A percentile compares a stretch with the other conserved stretches of the same genome.
Evolutionary conservation across 2,113 vertebrate species (phyloP).

Genomic region (Rhipidura dahli): DNA sequence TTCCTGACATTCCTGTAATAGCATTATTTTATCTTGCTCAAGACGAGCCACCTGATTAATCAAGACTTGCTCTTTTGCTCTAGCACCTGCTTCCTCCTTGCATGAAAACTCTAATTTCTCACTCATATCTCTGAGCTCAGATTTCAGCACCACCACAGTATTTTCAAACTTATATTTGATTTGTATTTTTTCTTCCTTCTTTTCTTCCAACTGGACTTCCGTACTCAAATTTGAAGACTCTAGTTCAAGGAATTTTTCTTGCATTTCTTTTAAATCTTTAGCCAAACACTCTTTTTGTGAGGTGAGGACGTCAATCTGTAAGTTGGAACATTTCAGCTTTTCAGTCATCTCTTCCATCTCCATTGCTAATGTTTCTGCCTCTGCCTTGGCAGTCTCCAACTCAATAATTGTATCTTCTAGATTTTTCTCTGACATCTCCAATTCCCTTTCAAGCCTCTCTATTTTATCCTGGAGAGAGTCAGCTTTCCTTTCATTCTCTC

Average conservation of each 20-base stretch:
- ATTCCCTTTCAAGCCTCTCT: conserved; percentile 77
- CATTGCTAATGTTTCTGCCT: conserved; percentile 73
- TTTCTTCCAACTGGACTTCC: conserved; percentile 57
- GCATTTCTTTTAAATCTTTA: conserved; percentile 59
- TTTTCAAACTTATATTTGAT: conserved; percentile 52
- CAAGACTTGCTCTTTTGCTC: conserved; percentile 52
- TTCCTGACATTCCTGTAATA: conserved; percentile 63
- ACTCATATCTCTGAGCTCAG: conserved; percentile 60
- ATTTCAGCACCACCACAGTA: conserved; percentile 59
- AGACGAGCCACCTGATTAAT: conserved; percentile 31
- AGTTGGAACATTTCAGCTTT: conserved; percentile 5
- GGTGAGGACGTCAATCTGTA: conserved; percentile 60
- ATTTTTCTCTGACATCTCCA: conserved; percentile 77
- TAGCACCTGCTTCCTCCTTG: conserved; percentile 45
- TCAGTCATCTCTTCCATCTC: conserved; percentile 24
- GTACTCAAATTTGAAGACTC: conserved; percentile 23
- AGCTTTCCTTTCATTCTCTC: conserved; percentile 74
- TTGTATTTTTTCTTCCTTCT: conserved; percentile 53
- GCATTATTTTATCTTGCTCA: conserved; percentile 62
- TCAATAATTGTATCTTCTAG: conserved; percentile 80
- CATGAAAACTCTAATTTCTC: conserved; percentile 48
- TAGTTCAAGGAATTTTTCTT: conserved; percentile 27
- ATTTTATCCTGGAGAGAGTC: conserved; percentile 77
- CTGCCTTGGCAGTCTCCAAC: conserved; percentile 78
- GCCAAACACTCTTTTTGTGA: conserved; percentile 75